Conservation (phyloP, 2,888 invertebrate genomes). For the Cantharis rufa region DNA sequence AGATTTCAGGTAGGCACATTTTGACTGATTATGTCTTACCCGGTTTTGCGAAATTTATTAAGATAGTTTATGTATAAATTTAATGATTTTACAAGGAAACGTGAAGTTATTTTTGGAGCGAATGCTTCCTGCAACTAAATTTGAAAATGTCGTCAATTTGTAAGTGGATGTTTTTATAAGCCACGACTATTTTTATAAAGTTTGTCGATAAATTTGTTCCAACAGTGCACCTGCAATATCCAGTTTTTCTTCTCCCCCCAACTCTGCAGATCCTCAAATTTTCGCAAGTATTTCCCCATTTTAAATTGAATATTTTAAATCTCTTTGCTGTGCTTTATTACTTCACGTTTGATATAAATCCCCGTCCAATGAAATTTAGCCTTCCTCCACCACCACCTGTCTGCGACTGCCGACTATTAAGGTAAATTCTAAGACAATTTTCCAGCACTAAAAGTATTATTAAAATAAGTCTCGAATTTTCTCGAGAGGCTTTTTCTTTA, state of each 20-base stretch:
- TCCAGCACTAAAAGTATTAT: background rate
- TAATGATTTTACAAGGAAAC: background rate
- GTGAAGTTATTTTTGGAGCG: background rate
- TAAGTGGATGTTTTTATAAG: background rate
- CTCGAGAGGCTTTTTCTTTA: background rate
- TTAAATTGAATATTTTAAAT: background rate
- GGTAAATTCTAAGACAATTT: background rate
- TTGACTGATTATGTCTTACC: constrained; percentile 31
- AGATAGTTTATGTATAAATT: constrained; percentile 8
- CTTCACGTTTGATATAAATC: background rate
- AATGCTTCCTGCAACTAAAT: background rate
- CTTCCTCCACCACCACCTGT: background rate
- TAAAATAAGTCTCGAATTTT: background rate
- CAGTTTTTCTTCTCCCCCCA: background rate
- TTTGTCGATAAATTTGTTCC: background rate
- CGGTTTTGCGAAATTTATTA: constrained; percentile 3
- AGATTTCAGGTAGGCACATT: constrained; percentile 30
- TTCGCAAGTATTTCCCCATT: background rate
- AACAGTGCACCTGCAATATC: background rate
- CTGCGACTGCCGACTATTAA: background rate
- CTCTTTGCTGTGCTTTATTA: background rate
- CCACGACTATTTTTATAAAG: background rate
- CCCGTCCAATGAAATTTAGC: background rate
- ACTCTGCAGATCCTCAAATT: background rate
- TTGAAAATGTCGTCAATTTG: background rate